Base-by-base conservation (phyloP, 2,888 invertebrate genomes). In the Dioctria linearis region DNA sequence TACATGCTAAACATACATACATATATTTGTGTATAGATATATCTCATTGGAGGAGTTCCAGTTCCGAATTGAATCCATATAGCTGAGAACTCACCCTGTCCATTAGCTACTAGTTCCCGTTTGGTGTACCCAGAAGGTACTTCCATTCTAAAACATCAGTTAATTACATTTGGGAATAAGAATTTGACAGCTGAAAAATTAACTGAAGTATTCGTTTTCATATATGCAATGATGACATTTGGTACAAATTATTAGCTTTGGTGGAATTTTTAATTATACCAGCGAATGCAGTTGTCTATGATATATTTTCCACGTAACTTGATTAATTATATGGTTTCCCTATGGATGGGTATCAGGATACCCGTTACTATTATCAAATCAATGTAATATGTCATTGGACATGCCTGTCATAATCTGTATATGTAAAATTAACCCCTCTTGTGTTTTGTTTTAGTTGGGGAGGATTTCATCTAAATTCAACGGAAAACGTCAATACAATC, bases 121-220 rank as follows among this genome's bases (percentile, higher is more conserved):
- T 63, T 78, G 61, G 42, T 37, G n/a, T 61, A 43, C 63, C 46
- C 9, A 25, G 25, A 25, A 25, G 25, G 25, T 25, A 25, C 25
- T 25, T 25, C 51, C 65, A 78, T 78, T 8, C 65, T n/a, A 65
- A 46, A 40, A 65, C 42, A 65, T 65, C 65, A 63, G 78, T 78
- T 78, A 78, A 78, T 78, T 78, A 78, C 78, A 65, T 78, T 78
- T 63, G 78, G 78, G 78, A 78, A 78, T 78, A 78, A 78, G 65
- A 78, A 78, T 65, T 51, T 78, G 78, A 65, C 78, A 78, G 63
- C 40, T 78, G 78, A 65, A 78, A 78, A 51, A 65, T 78, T 78
- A 65, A 76, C 76, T 46, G 76, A 13, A 43, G 76, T 39, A 37
- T 71, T 51, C 8, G 51, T n/a, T 71, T 71, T 71, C 71, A 71